These are phyloP conservation scores for Phyllopteryx taeniolatus DNA, from an alignment of 2,113 vertebrate genomes.

Conservation along the genomic window DNA sequence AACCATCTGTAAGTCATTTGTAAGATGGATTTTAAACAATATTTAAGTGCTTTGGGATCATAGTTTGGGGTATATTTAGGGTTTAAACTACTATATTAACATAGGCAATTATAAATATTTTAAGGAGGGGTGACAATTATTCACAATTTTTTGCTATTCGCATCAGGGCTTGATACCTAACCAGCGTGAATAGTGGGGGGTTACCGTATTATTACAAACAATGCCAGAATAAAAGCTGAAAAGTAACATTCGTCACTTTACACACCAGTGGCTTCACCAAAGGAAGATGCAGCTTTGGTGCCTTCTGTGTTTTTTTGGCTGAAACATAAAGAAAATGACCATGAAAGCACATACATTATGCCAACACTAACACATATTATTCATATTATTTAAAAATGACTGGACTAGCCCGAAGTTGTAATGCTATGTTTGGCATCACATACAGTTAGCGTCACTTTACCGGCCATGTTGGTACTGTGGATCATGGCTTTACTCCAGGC, in stretches of 20 bases:
- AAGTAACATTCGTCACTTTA: background rate
- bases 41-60: background rate
- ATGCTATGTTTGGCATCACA: background rate
- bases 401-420: background rate
- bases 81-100: background rate
- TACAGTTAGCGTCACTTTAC: slow-evolving; percentile 62
- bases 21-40: too few species aligned
- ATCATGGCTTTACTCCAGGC: slow-evolving; percentile 85
- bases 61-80: background rate
- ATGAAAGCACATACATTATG: background rate
- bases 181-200: background rate
- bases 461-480: slow-evolving; percentile 80
- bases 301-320: slow-evolving; percentile 62
- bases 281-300: slow-evolving; percentile 40
- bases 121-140: background rate
- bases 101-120: background rate
- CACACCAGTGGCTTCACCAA: slow-evolving; percentile 35
- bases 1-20: too few species aligned
- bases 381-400: background rate
- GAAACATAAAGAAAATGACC: background rate
- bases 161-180: background rate
- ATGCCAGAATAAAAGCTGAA: background rate
- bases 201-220: background rate
- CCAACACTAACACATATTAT: background rate
- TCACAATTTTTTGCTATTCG: background rate